phyloP scores from a whole-genome alignment of 2,113 vertebrate species.

The Eubucco bourcierii region DNA sequence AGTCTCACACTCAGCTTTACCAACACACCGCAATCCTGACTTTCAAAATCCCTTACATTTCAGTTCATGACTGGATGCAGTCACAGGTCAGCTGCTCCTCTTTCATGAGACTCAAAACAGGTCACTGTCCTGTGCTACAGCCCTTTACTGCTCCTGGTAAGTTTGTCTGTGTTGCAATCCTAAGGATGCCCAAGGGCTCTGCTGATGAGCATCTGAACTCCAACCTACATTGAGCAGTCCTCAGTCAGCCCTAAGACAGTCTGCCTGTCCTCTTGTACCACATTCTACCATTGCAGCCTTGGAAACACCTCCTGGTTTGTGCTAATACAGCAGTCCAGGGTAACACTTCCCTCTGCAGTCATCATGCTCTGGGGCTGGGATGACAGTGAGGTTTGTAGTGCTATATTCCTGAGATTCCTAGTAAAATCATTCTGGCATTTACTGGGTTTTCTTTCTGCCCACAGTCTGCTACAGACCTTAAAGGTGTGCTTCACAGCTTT shows the following conservation, averaged over 20 bases:
- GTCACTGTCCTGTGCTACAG: not conserved
- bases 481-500: not conserved
- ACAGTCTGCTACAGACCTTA: not conserved
- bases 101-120: not conserved
- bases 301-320: not conserved
- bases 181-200: not conserved
- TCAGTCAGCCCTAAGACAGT: not conserved
- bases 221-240: not conserved
- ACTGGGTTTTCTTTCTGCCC: not conserved
- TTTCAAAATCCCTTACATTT: conserved; percentile 2
- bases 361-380: not conserved
- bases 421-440: not conserved
- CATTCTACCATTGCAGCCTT: not conserved
- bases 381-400: not conserved
- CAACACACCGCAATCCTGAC: not conserved
- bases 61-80: not conserved
- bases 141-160: not conserved
- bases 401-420: not conserved
- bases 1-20: not conserved
- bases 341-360: not conserved
- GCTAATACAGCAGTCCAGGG: not conserved
- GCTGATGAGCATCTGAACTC: not conserved
- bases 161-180: not conserved
- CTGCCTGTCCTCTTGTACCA: not conserved
- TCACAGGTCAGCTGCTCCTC: not conserved